Conservation (phyloP, 2,888 invertebrate species). For the Spisula solida region DNA sequence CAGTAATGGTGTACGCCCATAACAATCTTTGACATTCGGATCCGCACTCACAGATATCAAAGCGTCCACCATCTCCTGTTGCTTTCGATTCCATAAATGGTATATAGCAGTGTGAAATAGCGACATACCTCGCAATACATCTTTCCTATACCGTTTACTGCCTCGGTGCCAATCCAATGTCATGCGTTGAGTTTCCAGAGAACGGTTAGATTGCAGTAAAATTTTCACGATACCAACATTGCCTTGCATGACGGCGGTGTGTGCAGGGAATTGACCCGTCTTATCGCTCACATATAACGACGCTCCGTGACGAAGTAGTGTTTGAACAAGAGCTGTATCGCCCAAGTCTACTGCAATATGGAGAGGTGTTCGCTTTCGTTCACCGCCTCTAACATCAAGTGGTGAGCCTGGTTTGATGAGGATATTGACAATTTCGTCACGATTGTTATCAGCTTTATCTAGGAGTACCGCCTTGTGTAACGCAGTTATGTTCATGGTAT, state of each 20-base stretch:
- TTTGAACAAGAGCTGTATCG: background rate
- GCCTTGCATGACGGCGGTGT: slow-evolving; percentile 40
- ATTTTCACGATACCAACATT: slow-evolving; percentile 29
- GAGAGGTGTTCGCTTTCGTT: slow-evolving; percentile 45
- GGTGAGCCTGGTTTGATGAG: slow-evolving; percentile 37
- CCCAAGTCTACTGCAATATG: slow-evolving; percentile 49
- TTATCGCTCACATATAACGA: slow-evolving; percentile 39
- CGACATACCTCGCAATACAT: slow-evolving; percentile 52
- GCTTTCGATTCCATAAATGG: slow-evolving; percentile 25
- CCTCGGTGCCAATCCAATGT: background rate
- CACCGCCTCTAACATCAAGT: slow-evolving; percentile 23
- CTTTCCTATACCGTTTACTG: background rate
- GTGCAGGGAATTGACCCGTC: slow-evolving; percentile 41
- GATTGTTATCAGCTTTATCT: background rate
- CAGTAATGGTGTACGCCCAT: slow-evolving; percentile 55
- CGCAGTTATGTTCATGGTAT: slow-evolving; percentile 47
- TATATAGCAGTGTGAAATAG: slow-evolving; percentile 58
- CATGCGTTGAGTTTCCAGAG: slow-evolving; percentile 31
- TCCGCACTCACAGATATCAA: slow-evolving; percentile 40
- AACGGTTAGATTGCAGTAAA: slow-evolving; percentile 33
- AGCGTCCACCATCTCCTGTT: slow-evolving; percentile 36
- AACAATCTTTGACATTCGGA: slow-evolving; percentile 54
- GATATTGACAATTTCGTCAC: background rate
- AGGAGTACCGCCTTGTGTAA: slow-evolving; percentile 49
- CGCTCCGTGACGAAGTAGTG: slow-evolving; percentile 36